A percentile compares a stretch with the other conserved stretches of the same genome.
phyloP scores from a whole-genome alignment of 2,797 vertebrate genomes.

The Pseudochromis fuscus region DNA sequence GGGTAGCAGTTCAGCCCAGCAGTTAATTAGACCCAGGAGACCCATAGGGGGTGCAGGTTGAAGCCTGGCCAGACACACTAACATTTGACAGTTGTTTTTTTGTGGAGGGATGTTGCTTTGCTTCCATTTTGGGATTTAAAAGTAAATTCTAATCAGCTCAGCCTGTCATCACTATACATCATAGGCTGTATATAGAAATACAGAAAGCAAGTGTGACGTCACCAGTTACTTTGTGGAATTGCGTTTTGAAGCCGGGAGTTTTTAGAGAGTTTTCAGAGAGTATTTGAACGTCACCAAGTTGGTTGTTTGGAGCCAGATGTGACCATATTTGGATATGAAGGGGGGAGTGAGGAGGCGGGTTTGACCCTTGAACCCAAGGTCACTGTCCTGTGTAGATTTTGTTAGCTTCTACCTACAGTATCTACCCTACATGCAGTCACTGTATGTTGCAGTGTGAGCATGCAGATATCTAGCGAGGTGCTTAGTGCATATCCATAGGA shows the following conservation, averaged over 20 bases:
- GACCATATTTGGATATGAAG: no score
- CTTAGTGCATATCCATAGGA: constrained; percentile 12
- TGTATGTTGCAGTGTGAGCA: not conserved
- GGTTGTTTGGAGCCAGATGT: no score
- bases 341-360: no score
- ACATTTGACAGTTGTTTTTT: constrained; percentile 17
- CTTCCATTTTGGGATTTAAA: not conserved
- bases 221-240: no score
- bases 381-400: no score
- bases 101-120: not conserved
- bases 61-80: constrained; percentile 33
- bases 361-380: no score
- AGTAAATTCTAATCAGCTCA: not conserved
- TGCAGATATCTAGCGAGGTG: not conserved
- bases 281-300: no score
- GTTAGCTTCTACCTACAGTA: not conserved
- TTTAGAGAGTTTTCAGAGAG: no score
- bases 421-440: not conserved
- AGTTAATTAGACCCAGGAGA: constrained; percentile 69
- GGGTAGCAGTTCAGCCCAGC: constrained; percentile 28
- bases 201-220: no score
- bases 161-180: no score
- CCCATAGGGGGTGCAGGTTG: constrained; percentile 19
- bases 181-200: no score
- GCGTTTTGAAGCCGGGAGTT: no score